Percentiles rank a stretch among this genome's conserved stretches.
Evolutionary conservation across 2,113 vertebrate genomes (phyloP).

Genomic region (Pungitius pungitius): DNA sequence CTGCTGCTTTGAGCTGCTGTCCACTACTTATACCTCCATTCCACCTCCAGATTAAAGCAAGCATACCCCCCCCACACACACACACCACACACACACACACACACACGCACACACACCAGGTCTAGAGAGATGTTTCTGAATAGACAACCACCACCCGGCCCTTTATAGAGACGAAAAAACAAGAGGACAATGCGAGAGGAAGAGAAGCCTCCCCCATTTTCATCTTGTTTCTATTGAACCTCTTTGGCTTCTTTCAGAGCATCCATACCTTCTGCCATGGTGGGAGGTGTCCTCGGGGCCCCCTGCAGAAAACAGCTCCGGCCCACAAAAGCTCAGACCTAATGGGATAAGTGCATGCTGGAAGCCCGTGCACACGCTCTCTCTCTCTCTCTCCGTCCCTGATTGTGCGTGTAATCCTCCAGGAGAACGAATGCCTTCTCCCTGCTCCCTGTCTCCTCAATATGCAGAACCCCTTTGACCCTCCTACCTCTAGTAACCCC

Average conservation of each 20-base stretch:
- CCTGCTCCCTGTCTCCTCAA: conserved; percentile 43
- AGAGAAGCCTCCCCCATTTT: not conserved
- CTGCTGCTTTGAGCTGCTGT: not conserved
- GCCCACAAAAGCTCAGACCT: conserved; percentile 21
- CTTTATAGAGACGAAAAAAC: not conserved
- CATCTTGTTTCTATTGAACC: not conserved
- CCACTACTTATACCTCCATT: conserved; percentile 8
- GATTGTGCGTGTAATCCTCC: conserved; percentile 17
- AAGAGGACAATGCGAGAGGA: not conserved
- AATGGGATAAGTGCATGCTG: conserved; percentile 15
- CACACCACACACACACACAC: too few relatives aligned
- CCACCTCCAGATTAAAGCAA: conserved; percentile 14
- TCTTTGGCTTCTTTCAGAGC: not conserved
- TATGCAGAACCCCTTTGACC: conserved; percentile 47
- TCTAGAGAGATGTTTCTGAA: conserved; percentile 9
- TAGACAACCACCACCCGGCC: not conserved
- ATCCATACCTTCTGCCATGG: conserved; percentile 81
- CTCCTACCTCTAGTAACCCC: conserved; percentile 51
- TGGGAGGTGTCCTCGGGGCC: conserved; percentile 51
- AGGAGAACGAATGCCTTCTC: conserved; percentile 16
- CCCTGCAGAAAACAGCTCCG: conserved; percentile 35
- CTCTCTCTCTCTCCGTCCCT: not conserved
- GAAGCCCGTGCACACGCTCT: conserved; percentile 19
- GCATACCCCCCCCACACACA: not conserved
- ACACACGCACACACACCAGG: conserved; percentile 69